These are phyloP conservation scores for Muraenolepis orangiensis DNA, from an alignment of 2,797 vertebrate species.

Conservation along the genomic window DNA sequence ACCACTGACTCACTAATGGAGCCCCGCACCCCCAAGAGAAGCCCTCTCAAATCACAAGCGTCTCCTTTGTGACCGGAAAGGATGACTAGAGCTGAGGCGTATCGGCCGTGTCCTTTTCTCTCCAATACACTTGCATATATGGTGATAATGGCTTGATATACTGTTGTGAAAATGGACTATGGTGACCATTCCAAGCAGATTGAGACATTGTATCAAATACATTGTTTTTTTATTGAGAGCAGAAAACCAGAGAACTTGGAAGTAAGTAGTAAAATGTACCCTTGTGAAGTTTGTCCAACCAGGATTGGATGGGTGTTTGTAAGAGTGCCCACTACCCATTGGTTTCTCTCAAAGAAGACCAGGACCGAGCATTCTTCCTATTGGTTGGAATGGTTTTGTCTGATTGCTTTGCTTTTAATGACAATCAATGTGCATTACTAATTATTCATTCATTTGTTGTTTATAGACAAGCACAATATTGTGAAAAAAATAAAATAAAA, in stretches of 20 bases:
- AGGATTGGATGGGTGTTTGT: background rate
- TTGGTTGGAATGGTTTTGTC: too few relatives aligned
- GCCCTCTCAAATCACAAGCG: constrained; percentile 37
- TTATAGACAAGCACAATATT: too few relatives aligned
- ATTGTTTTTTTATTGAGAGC: background rate
- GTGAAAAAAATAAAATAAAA: too few relatives aligned
- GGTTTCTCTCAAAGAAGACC: too few relatives aligned
- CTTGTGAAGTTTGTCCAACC: background rate
- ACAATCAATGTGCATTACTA: too few relatives aligned
- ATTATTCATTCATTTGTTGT: too few relatives aligned
- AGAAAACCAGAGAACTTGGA: background rate
- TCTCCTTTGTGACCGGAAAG: constrained; percentile 6
- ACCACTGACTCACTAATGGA: constrained; percentile 44
- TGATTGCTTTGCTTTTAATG: too few relatives aligned
- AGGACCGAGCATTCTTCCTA: too few relatives aligned
- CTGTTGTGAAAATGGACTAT: background rate
- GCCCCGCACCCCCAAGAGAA: background rate
- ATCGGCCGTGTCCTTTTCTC: background rate
- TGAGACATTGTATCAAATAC: background rate
- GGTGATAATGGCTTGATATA: background rate
- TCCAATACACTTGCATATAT: background rate
- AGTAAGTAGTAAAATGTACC: background rate
- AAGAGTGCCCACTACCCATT: background rate
- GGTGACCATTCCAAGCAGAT: background rate
- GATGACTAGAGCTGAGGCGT: background rate